These are phyloP conservation scores for Leptodactylus fallax DNA, from an alignment of 2,797 vertebrate genomes.

Conservation along the genomic window DNA sequence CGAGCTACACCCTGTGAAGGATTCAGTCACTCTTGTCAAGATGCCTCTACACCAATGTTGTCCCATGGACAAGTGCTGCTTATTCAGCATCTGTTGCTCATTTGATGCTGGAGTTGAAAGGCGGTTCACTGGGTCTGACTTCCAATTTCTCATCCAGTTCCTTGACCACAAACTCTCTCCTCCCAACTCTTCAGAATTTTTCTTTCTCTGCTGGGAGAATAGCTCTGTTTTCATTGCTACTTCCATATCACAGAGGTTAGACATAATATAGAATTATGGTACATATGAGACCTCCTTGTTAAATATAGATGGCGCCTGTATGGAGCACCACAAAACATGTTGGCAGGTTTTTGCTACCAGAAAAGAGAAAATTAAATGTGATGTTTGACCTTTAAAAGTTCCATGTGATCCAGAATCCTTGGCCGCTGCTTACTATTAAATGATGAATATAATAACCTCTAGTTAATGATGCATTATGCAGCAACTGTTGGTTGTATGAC, in stretches of 20 bases:
- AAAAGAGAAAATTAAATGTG: background rate
- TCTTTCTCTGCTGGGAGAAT: background rate
- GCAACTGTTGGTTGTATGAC: background rate
- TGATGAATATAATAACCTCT: too few relatives aligned
- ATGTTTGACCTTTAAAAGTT: background rate
- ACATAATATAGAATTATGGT: conserved; percentile 37
- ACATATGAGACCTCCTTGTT: conserved; percentile 32
- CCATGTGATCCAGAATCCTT: background rate
- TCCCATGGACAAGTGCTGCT: background rate
- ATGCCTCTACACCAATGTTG: background rate
- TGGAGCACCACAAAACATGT: background rate
- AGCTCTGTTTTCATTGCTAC: conserved; percentile 32
- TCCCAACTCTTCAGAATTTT: background rate
- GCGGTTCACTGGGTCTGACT: conserved; percentile 14
- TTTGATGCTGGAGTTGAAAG: conserved; percentile 13
- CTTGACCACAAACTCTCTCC: conserved; percentile 34
- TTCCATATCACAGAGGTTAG: conserved; percentile 2
- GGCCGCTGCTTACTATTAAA: background rate
- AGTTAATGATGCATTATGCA: too few relatives aligned
- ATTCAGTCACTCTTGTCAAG: too few relatives aligned
- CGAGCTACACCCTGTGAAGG: too few relatives aligned
- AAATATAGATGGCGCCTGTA: conserved; percentile 52
- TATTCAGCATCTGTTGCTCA: conserved; percentile 30
- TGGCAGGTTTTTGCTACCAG: background rate
- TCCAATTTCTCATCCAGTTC: conserved; percentile 21